Conservation (phyloP, 2,113 vertebrate genomes). For the Chamaetylas fuelleborni region DNA sequence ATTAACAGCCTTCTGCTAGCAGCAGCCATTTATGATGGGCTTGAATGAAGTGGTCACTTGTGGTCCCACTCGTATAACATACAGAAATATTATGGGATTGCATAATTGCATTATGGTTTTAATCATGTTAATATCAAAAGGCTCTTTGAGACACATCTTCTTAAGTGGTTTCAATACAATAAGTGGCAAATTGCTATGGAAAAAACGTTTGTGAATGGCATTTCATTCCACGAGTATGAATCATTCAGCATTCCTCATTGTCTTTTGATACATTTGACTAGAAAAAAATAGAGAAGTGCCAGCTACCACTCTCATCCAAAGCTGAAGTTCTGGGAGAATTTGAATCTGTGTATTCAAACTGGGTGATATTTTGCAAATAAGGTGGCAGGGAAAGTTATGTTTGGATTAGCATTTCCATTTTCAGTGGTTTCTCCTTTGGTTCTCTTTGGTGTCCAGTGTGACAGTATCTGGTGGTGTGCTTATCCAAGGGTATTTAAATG, state of each 20-base stretch:
- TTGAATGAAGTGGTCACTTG: constrained; percentile 10
- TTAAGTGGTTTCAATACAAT: constrained; percentile 63
- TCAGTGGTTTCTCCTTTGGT: background rate
- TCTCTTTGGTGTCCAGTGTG: background rate
- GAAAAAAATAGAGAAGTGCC: background rate
- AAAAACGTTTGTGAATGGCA: constrained; percentile 45
- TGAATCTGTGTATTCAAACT: background rate
- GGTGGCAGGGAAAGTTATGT: background rate
- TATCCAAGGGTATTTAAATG: background rate
- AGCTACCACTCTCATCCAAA: background rate
- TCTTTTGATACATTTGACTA: constrained; percentile 11
- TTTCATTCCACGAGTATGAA: constrained; percentile 35
- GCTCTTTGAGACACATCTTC: constrained; percentile 14
- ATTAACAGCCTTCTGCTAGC: background rate
- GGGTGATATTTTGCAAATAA: background rate
- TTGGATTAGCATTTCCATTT: background rate
- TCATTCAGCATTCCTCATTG: constrained; percentile 34
- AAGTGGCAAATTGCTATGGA: constrained; percentile 51
- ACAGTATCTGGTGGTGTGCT: background rate
- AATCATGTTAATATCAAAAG: constrained; percentile 56
- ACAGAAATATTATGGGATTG: constrained; percentile 31
- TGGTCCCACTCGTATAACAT: background rate
- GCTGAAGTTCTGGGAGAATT: background rate
- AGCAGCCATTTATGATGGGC: background rate
- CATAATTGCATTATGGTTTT: constrained; percentile 38